Evolutionary conservation across 2,113 vertebrate genomes (phyloP).

Genomic region (Rutilus rutilus): DNA sequence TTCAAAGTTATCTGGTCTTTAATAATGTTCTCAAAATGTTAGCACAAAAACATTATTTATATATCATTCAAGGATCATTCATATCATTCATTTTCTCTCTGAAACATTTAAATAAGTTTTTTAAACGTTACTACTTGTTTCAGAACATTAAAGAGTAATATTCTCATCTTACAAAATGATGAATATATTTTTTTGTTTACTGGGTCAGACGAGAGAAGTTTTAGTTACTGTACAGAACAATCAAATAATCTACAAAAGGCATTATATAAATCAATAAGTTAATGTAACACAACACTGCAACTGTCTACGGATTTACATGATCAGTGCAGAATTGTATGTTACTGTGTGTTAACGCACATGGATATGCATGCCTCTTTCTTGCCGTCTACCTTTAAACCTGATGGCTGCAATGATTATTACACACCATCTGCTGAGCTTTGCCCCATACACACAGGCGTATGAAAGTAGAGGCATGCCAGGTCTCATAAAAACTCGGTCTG

Average conservation of each 20-base stretch:
- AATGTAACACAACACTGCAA: constrained; percentile 4
- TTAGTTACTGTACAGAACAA: background rate
- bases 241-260: background rate
- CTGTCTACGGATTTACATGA: constrained; percentile 13
- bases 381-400: constrained; percentile 15
- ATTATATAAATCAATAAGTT: background rate
- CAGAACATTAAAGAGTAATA: too few species aligned
- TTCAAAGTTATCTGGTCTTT: too few species aligned
- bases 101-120: too few species aligned
- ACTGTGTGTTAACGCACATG: constrained; percentile 19
- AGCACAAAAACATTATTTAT: too few species aligned
- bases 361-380: constrained; percentile 26
- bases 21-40: too few species aligned
- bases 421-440: constrained; percentile 39
- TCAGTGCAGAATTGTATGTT: constrained; percentile 8
- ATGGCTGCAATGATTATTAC: constrained; percentile 46
- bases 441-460: background rate
- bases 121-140: too few species aligned
- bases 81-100: too few species aligned
- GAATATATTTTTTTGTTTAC: too few species aligned
- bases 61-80: too few species aligned
- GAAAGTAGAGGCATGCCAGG: constrained; percentile 31
- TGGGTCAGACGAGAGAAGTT: background rate
- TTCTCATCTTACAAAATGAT: too few species aligned
- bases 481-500: constrained; percentile 42